A percentile compares a stretch with the other conserved stretches of the same genome.
phyloP scores from a whole-genome alignment of 2,797 vertebrate species.

The Hippopotamyrus pictus region DNA sequence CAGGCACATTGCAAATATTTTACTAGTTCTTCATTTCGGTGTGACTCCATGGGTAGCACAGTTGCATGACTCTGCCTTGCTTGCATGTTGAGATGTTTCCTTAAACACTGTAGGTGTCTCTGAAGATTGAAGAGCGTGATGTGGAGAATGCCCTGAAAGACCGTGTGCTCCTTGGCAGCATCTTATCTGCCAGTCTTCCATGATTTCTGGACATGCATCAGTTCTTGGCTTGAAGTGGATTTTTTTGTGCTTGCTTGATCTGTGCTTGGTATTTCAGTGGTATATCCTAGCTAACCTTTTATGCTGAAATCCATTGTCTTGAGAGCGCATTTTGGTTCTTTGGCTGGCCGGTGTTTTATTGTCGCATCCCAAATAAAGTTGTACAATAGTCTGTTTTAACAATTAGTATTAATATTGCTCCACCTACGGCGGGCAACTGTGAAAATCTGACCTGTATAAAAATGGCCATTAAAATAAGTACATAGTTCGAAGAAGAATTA shows the following conservation, averaged over 20 bases:
- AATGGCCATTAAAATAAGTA: not conserved
- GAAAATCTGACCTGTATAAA: not conserved
- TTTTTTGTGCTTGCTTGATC: not conserved
- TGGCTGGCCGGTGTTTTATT: not conserved
- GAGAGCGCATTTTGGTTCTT: not conserved
- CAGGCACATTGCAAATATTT: not conserved
- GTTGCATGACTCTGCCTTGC: not conserved
- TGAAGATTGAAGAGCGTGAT: constrained; percentile 82
- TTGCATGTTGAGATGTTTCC: not conserved
- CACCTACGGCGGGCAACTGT: not conserved
- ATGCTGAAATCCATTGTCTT: not conserved
- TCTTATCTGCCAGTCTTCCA: constrained; percentile 69
- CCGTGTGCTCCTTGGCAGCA: constrained; percentile 72
- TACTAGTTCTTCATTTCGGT: not conserved
- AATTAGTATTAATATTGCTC: not conserved
- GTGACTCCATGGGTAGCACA: not conserved
- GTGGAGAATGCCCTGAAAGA: constrained; percentile 84
- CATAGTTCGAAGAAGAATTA: not conserved
- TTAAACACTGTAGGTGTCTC: constrained; percentile 64
- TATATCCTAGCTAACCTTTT: not conserved
- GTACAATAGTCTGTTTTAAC: not conserved
- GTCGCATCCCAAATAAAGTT: not conserved
- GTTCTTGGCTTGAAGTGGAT: not conserved
- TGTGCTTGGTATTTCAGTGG: not conserved
- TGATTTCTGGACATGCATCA: not conserved